Evolutionary conservation across 2,113 vertebrate genomes (phyloP).

Genomic region (Actenoides lindsayi): DNA sequence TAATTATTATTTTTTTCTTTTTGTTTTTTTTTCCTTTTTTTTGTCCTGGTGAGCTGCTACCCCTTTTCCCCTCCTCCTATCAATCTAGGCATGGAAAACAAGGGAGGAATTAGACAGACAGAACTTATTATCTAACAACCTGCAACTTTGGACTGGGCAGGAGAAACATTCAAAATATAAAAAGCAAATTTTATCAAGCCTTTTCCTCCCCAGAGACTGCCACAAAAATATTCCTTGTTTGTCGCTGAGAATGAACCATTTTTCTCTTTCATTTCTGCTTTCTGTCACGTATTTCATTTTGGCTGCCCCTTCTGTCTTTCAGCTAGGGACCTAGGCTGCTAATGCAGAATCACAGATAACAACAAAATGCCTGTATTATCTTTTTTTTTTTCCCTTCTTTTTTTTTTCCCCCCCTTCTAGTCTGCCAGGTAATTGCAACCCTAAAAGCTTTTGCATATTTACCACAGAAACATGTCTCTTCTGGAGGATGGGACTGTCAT

Average conservation of each 20-base stretch:
- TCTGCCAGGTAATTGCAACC: slow-evolving; percentile 23
- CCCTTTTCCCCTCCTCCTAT: neutral
- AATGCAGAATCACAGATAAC: slow-evolving; percentile 44
- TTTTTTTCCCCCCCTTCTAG: neutral
- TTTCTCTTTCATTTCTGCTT: slow-evolving; percentile 52
- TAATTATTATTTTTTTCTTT: too few relatives aligned
- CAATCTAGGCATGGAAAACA: neutral
- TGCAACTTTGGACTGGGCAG: neutral
- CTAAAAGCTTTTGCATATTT: slow-evolving; percentile 46
- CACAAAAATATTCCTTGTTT: slow-evolving; percentile 55
- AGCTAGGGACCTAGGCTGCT: slow-evolving; percentile 1
- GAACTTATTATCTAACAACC: slow-evolving; percentile 20
- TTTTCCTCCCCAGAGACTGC: slow-evolving; percentile 15
- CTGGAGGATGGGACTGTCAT: slow-evolving; percentile 24
- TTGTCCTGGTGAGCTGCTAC: neutral
- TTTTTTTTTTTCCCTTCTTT: neutral
- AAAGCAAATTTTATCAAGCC: slow-evolving; percentile 38
- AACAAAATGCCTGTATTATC: slow-evolving; percentile 50
- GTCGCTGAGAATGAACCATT: slow-evolving; percentile 7
- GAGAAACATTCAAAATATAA: slow-evolving; percentile 46
- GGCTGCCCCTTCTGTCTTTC: slow-evolving; percentile 48
- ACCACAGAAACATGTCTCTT: slow-evolving; percentile 18
- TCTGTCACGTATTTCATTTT: slow-evolving; percentile 59
- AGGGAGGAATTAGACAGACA: slow-evolving; percentile 26
- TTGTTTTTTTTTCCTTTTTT: neutral